Evolutionary conservation across 1,140 invertebrate species (phyloP).

Genomic region (Hyphantria cunea): DNA sequence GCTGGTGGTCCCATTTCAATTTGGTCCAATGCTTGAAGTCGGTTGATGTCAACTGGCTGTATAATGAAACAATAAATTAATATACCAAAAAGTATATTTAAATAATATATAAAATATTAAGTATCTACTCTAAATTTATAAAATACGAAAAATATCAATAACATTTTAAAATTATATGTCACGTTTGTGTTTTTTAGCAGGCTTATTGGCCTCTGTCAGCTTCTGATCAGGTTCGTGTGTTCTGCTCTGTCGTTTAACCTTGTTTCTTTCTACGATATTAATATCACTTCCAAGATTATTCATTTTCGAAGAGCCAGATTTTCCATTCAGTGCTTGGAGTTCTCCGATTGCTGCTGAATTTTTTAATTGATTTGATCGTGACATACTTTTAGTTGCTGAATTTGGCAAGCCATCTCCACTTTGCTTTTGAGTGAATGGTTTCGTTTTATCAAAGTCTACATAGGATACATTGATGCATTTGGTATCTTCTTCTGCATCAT

Average conservation of each 20-base stretch:
- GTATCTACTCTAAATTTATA: constrained; percentile 19
- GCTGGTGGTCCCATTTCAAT: too few relatives aligned
- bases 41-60: too few relatives aligned
- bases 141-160: constrained; percentile 13
- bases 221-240: constrained; percentile 30
- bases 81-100: constrained; percentile 4
- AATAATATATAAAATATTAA: constrained; percentile 13
- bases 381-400: constrained; percentile 34
- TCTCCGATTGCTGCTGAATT: constrained; percentile 10
- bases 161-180: constrained; percentile 15
- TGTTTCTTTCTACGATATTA: constrained; percentile 44
- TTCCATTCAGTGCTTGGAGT: constrained; percentile 33
- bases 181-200: constrained; percentile 21
- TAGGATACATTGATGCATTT: constrained; percentile 52
- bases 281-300: constrained; percentile 39
- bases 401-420: constrained; percentile 44
- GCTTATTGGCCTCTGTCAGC: constrained; percentile 2
- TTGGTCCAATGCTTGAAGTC: too few relatives aligned
- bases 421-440: constrained; percentile 50
- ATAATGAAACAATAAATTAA: neutral
- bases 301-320: constrained; percentile 23
- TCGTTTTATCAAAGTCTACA: constrained; percentile 70
- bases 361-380: too few relatives aligned
- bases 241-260: constrained; percentile 53
- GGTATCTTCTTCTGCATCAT: constrained; percentile 51